Evolutionary conservation across 2,888 invertebrate genomes (phyloP), one percentile per base, ranked within the genome.

Genomic region (Torymus tubicola): DNA sequence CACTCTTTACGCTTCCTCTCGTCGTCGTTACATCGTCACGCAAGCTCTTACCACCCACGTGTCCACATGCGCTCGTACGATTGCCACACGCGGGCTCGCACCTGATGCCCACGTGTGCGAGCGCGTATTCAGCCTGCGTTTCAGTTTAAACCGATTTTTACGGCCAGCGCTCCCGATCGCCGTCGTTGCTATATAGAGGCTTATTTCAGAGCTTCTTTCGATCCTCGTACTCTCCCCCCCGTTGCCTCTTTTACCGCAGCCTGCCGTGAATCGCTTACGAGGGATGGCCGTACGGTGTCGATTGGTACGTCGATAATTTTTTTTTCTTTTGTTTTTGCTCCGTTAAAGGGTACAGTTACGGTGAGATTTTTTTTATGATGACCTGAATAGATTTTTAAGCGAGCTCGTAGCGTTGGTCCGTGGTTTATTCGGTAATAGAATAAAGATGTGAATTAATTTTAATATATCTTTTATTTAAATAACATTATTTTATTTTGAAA

Each of bases 91-190:
- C 24, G 24, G 24, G 31, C 21, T 16, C 18, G 24, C 53, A 75
- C 60, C 68, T 75, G 24, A 31, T 42, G 60, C 67, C 21, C 58
- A 21, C 24, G 24, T 3, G 21, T n/a, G n/a, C n/a, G n/a, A n/a
- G n/a, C 52, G 24, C 50, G 52, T 67, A 67, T 58, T 75, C 60
- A 57, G 50, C 61, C 52, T 2, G 60, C 18, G 18, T 31, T 71
- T 24, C 58, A 24, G 58, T 50, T 52, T 67, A 64, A 71, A 78
- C 18, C 65, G 60, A 67, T 67, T 72, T 78, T 78, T 72, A 78
- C 57, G 67, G 63, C 52, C 14, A 18, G 24, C 24, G 24, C 24
- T 24, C 53, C 14, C 10, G 21, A 5, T n/a, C 50, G 58, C 2
- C n/a, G 52, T 13, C n/a, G n/a, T n/a, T 50, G n/a, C 11, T 24